Conservation (phyloP, 2,113 vertebrate species). For the Syngnathus scovelli region DNA sequence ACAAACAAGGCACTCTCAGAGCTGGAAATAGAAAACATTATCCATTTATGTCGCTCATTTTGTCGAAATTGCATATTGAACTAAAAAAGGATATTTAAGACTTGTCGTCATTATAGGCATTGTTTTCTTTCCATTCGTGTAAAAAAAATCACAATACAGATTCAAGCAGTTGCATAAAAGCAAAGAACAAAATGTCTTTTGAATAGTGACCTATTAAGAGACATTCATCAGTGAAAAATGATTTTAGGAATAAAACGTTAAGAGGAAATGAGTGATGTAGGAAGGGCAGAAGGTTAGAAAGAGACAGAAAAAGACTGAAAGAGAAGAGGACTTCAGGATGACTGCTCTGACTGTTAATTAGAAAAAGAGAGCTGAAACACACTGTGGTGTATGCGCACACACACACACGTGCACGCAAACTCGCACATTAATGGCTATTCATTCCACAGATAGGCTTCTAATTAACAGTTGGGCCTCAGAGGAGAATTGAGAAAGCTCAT, state of each 20-base stretch:
- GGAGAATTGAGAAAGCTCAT: constrained; percentile 53
- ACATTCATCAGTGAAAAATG: constrained; percentile 8
- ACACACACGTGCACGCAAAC: constrained; percentile 31
- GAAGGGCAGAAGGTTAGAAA: constrained; percentile 26
- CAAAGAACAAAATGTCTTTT: neutral
- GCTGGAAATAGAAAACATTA: neutral
- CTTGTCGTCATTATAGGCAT: neutral
- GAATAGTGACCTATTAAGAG: constrained; percentile 3
- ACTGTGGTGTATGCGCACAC: constrained; percentile 32
- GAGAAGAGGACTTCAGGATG: constrained; percentile 45
- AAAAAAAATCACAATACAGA: neutral
- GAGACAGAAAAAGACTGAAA: constrained; percentile 26
- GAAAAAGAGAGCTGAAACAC: constrained; percentile 53
- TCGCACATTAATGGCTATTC: constrained; percentile 56
- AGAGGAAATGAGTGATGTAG: constrained; percentile 20
- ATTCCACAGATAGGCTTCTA: constrained; percentile 60
- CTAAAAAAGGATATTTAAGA: neutral
- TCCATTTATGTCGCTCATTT: neutral
- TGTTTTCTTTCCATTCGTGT: neutral
- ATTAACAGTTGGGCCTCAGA: constrained; percentile 65
- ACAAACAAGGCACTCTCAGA: neutral
- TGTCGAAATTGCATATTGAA: neutral
- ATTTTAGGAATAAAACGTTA: neutral
- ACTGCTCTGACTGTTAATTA: constrained; percentile 68
- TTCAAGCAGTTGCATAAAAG: neutral